Percentiles rank a stretch among this genome's conserved stretches.
These are phyloP conservation scores for Corythoichthys haematopterus DNA, from an alignment of 2,113 vertebrate species.

Conservation along the genomic window DNA sequence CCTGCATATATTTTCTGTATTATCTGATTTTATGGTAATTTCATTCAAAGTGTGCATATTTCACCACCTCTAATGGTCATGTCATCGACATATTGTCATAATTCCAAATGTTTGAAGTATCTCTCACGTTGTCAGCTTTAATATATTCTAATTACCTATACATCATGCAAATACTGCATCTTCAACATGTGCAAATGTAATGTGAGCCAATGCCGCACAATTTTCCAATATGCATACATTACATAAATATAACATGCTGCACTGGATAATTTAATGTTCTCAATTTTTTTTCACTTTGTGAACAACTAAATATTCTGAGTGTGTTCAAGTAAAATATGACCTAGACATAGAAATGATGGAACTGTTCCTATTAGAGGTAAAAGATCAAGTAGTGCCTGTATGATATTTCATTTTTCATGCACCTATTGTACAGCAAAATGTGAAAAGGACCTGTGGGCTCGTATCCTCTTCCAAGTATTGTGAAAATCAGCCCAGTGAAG, in stretches of 20 bases:
- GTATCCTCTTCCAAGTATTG: background rate
- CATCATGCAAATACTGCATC: slow-evolving; percentile 7
- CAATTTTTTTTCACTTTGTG: background rate
- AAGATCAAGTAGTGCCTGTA: background rate
- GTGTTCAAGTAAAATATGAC: background rate
- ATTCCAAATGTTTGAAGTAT: slow-evolving; percentile 53
- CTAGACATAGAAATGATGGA: background rate
- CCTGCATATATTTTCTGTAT: slow-evolving; percentile 48
- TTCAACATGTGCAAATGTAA: slow-evolving; percentile 15
- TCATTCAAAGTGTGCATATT: slow-evolving; percentile 31
- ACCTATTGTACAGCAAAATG: background rate
- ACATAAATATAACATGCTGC: background rate
- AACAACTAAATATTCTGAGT: background rate
- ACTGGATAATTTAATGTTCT: background rate
- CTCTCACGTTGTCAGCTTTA: slow-evolving; percentile 16
- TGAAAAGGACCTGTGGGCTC: background rate
- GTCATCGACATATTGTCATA: slow-evolving; percentile 20
- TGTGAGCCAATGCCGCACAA: slow-evolving; percentile 3
- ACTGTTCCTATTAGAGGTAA: background rate
- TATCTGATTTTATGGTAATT: slow-evolving; percentile 58
- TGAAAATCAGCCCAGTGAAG: background rate
- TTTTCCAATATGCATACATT: background rate
- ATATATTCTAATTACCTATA: slow-evolving; percentile 17
- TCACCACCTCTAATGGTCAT: slow-evolving; percentile 20
- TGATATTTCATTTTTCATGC: slow-evolving; percentile 4